phyloP scores from a whole-genome alignment of 2,888 invertebrate genomes.

The Xestobium rufovillosum region DNA sequence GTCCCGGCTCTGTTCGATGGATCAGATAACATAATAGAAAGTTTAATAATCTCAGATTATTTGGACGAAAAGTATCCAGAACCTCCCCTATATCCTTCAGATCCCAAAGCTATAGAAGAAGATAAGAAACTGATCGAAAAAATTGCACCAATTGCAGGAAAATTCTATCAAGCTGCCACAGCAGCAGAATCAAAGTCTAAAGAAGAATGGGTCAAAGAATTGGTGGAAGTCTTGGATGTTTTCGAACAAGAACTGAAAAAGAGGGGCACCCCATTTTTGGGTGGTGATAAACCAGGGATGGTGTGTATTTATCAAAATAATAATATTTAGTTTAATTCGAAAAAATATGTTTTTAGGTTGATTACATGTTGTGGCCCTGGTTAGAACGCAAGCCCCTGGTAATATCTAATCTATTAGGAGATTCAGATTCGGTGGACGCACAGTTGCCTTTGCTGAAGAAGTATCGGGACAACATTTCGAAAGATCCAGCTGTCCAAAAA shows the following conservation, averaged over 20 bases:
- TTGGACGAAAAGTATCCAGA: slow-evolving; percentile 50
- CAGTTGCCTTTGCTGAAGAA: slow-evolving; percentile 29
- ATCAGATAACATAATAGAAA: slow-evolving; percentile 46
- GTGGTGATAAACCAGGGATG: slow-evolving; percentile 37
- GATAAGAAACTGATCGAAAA: slow-evolving; percentile 35
- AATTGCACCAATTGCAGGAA: slow-evolving; percentile 26
- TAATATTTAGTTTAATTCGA: no score
- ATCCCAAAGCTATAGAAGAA: slow-evolving; percentile 36
- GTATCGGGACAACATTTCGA: no score
- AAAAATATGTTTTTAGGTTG: no score
- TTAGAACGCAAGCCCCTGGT: slow-evolving; percentile 32
- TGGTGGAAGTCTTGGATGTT: slow-evolving; percentile 29
- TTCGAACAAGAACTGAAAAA: slow-evolving; percentile 34
- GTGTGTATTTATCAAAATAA: no score
- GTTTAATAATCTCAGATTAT: slow-evolving; percentile 48
- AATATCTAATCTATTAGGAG: slow-evolving; percentile 27
- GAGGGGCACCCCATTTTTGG: slow-evolving; percentile 32
- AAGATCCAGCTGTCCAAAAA: no score
- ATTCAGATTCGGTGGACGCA: slow-evolving; percentile 29
- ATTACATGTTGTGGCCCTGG: slow-evolving; percentile 41
- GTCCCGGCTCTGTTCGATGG: slow-evolving; percentile 45
- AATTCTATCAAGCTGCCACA: slow-evolving; percentile 28
- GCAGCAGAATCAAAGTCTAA: slow-evolving; percentile 27
- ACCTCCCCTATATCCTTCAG: slow-evolving; percentile 44
- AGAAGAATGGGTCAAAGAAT: slow-evolving; percentile 33